Evolutionary conservation across 2,888 invertebrate species (phyloP).

Genomic region (Dione vanillae): DNA sequence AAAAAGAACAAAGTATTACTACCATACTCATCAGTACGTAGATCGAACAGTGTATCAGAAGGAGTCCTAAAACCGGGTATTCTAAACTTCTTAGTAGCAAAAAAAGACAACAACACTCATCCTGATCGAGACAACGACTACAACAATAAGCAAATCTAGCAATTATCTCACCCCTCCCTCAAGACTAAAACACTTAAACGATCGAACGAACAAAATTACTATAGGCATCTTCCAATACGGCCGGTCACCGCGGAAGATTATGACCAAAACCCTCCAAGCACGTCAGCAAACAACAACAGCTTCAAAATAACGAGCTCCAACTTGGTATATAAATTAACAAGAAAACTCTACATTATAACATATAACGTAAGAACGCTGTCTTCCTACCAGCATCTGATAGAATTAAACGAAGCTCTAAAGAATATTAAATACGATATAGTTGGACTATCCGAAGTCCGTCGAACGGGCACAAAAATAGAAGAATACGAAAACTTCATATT

Average conservation of each 20-base stretch:
- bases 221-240: constrained; percentile 24
- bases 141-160: neutral
- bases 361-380: neutral
- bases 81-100: neutral
- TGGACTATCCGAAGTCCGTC: neutral
- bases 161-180: neutral
- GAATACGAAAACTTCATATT: neutral
- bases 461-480: neutral
- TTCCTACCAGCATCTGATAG: neutral
- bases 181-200: neutral
- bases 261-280: constrained; percentile 10
- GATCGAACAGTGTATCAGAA: constrained; percentile 16
- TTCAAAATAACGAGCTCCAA: too few relatives aligned
- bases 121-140: too few relatives aligned
- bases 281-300: neutral
- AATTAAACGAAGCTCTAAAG: neutral
- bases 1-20: constrained; percentile 17
- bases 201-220: constrained; percentile 2
- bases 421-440: neutral
- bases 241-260: neutral
- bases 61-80: neutral
- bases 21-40: constrained; percentile 12
- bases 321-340: too few relatives aligned
- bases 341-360: constrained; percentile 8
- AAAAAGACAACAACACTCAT: neutral